Base-by-base conservation (phyloP, 2,113 vertebrate genomes). In the Rhombomys opimus region DNA sequence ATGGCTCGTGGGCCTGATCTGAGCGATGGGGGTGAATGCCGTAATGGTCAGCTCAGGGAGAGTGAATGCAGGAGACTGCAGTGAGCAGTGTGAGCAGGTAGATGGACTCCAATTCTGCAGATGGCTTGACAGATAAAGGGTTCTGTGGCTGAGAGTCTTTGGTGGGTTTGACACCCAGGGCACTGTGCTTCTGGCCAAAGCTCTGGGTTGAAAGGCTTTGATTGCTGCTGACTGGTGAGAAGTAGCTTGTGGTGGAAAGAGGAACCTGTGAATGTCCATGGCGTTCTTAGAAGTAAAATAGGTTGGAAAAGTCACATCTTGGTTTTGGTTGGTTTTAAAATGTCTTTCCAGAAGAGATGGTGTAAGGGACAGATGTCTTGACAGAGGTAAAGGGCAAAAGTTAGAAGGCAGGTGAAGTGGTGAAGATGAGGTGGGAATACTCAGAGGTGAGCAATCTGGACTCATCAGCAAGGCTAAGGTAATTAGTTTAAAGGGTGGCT, bases 221-320 rank as follows among this genome's bases (percentile, higher is more conserved):
- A 72, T n/a, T 93, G 46, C 59, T 91, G 50, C n/a, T 89, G 72
- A 46, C 23, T 61, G 65, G 77, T 77, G 68, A 68, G 59, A 18
- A 46, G 77, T 65, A 38, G n/a, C 32, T 91, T 91, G 30, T 65
- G 20, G 23, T 94, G 59, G 59, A 89, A 96, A 89, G 50, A 85
- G 70, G 61, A 92, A 15, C 82, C 81, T 88, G 8, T 17, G 78
- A 73, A 72, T 80, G 68, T 68, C 6, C 15, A 41, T 90, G 54
- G 22, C 93, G 92, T 96, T 95, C 52, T 93, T 92, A 57, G 70
- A 92, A 87, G 75, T 52, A 82, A 75, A 32, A 50, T 81, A 72
- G 30, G 3, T 59, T 88, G n/a, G 80, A n/a, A 78, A 59, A 94
- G 67, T 89, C 63, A 93, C 32, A 4, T 76, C 61, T 46, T 76